phyloP scores from a whole-genome alignment of 2,113 vertebrate genomes.

The Tragelaphus scriptus region DNA sequence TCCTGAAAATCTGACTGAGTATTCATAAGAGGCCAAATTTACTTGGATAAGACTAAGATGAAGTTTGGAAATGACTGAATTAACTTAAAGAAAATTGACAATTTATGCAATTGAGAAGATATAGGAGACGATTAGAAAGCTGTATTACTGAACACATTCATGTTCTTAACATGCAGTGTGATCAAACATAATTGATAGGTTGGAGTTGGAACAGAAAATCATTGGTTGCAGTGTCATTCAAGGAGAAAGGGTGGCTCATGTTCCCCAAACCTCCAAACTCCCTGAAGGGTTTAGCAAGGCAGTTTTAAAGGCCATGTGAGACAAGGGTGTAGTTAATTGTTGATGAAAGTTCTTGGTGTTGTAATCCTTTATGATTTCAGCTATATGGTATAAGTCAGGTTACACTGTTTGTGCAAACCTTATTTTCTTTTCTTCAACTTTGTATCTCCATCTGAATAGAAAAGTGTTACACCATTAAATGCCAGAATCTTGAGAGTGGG shows the following conservation, averaged over 20 bases:
- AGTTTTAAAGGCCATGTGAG: background rate
- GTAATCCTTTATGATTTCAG: background rate
- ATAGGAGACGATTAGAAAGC: background rate
- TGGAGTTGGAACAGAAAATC: background rate
- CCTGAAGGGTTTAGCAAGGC: background rate
- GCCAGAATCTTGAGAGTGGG: background rate
- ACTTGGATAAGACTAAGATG: background rate
- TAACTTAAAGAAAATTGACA: background rate
- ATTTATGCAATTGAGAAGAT: background rate
- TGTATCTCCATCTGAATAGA: background rate
- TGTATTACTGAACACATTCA: background rate
- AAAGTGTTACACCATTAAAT: background rate
- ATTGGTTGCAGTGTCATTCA: background rate
- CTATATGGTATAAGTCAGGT: background rate
- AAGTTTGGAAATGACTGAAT: background rate
- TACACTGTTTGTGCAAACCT: background rate
- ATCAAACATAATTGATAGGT: background rate
- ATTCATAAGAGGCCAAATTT: background rate
- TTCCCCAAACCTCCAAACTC: background rate
- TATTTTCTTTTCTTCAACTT: background rate
- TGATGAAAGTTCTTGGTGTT: background rate
- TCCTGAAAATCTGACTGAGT: background rate
- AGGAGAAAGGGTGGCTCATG: background rate
- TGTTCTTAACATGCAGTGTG: fast-evolving
- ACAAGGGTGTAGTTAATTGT: background rate